Evolutionary conservation across 1,140 invertebrate genomes (phyloP).

Genomic region (Pseudomyrmex sp.): DNA sequence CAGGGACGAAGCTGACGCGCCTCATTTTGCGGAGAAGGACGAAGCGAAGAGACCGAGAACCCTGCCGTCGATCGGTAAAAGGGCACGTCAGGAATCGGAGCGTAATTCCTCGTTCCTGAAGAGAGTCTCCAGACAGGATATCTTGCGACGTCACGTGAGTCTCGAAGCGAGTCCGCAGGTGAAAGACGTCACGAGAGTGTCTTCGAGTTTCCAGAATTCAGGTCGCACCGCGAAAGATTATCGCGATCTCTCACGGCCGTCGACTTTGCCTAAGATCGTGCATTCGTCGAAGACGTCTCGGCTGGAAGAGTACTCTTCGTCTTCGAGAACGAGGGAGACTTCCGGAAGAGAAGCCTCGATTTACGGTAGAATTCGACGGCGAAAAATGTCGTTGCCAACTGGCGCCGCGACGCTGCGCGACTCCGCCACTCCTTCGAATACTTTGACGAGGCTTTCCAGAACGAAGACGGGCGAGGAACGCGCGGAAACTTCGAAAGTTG

Average conservation of each 20-base stretch:
- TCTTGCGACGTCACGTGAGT: constrained; percentile 77
- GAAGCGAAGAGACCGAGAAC: constrained; percentile 73
- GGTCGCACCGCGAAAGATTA: constrained; percentile 55
- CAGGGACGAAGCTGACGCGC: constrained; percentile 64
- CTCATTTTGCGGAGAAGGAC: constrained; percentile 50
- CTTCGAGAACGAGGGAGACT: constrained; percentile 64
- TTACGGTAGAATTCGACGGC: constrained; percentile 81
- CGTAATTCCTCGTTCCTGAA: constrained; percentile 46
- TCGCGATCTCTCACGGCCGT: constrained; percentile 73
- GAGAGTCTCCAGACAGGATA: constrained; percentile 80
- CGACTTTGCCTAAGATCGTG: constrained; percentile 80
- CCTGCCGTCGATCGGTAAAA: constrained; percentile 75
- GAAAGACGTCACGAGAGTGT: constrained; percentile 38
- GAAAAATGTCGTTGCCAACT: constrained; percentile 77
- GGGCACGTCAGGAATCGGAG: constrained; percentile 47
- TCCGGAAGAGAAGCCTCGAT: constrained; percentile 77
- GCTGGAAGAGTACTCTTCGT: constrained; percentile 38
- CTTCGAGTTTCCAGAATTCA: constrained; percentile 21
- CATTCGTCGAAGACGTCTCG: constrained; percentile 64
- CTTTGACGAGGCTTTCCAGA: constrained; percentile 50
- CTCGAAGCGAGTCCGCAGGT: constrained; percentile 67
- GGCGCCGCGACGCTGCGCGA: neutral
- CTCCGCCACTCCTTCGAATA: constrained; percentile 9
- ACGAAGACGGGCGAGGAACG: constrained; percentile 46
- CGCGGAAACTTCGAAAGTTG: constrained; percentile 56